Conservation (phyloP, 2,797 vertebrate species). For the Danio jaintianensis region DNA sequence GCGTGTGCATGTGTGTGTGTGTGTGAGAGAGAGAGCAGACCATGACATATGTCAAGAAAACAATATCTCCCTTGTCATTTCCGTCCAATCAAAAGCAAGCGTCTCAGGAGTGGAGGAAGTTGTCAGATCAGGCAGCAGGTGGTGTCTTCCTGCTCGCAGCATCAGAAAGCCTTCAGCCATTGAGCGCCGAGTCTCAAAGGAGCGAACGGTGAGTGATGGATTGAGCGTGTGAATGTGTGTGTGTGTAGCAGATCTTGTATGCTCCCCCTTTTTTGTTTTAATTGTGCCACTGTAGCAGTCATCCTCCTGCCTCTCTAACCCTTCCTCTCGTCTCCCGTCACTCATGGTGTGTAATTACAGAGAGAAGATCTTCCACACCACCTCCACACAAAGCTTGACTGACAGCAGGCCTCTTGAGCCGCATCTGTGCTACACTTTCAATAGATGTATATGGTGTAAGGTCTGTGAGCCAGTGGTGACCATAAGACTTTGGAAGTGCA, state of each 20-base stretch:
- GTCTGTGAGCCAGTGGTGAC: conserved; percentile 2
- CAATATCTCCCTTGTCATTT: conserved; percentile 28
- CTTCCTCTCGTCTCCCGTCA: conserved; percentile 16
- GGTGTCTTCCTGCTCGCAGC: conserved; percentile 20
- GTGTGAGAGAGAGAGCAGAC: background rate
- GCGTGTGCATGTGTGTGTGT: background rate
- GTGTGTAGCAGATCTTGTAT: conserved; percentile 27
- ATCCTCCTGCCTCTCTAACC: conserved; percentile 22
- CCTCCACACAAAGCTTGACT: conserved; percentile 48
- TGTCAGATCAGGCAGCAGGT: conserved; percentile 44
- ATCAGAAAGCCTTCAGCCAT: conserved; percentile 36
- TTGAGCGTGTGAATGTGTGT: conserved; percentile 25
- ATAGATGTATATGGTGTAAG: conserved; percentile 12
- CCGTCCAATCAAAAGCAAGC: conserved; percentile 37
- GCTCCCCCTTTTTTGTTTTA: conserved; percentile 40
- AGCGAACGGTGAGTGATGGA: conserved; percentile 36
- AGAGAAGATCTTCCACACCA: conserved; percentile 36
- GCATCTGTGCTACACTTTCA: conserved; percentile 19
- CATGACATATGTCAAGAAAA: conserved; percentile 16
- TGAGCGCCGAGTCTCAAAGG: conserved; percentile 34
- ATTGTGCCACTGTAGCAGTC: conserved; percentile 36
- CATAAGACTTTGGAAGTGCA: conserved; percentile 23
- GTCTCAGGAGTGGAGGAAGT: conserved; percentile 36
- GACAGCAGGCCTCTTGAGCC: conserved; percentile 45
- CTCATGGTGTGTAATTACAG: conserved; percentile 48